Evolutionary conservation across 2,888 invertebrate species (phyloP), one percentile per base, ranked within the genome.

Genomic region (Pardosa pseudoannulata): DNA sequence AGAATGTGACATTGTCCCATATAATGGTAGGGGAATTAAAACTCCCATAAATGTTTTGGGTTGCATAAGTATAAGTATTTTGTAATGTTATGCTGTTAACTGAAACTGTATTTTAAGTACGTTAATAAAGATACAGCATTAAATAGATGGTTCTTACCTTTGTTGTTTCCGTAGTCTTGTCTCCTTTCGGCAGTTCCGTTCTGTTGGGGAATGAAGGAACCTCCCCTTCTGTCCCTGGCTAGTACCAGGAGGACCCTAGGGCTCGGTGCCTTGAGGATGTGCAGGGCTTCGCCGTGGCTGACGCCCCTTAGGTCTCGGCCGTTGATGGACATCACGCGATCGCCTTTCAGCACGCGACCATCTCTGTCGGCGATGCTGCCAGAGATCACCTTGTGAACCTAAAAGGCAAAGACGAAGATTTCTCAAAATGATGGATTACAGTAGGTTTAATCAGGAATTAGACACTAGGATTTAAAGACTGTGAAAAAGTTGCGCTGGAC

Each of bases 321-420:
- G 91, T 98, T 98, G 89, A 98, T 97, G 90, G 96, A 96, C 89
- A 96, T 93, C 88, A 98, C 95, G 91, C 96, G 94, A 91, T 97
- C 96, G 19, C 97, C 97, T 90, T 96, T 94, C 91, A 95, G 95
- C 70, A 98, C 93, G 75, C 95, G 93, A 6, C 97, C 97, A 91
- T 97, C 96, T 90, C 94, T 94, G 90, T 96, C 96, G 62, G 97
- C 97, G 74, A 96, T 94, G 90, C 97, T 96, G 89, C 96, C 96
- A 82, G 94, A 94, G 89, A 97, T 93, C 75, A 97, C 96, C 92
- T 96, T 95, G 92, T 97, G 96, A 89, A 97, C 95, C 96, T 96
- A 16, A 28, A 29, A n/a, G n/a, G 16, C 11, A 29, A 29, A 65
- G 5, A 28, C n/a, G n/a, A n/a, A n/a, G n/a, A n/a, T n/a, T n/a